Evolutionary conservation across 2,113 vertebrate genomes (phyloP).

Genomic region (Perca schrenkii): DNA sequence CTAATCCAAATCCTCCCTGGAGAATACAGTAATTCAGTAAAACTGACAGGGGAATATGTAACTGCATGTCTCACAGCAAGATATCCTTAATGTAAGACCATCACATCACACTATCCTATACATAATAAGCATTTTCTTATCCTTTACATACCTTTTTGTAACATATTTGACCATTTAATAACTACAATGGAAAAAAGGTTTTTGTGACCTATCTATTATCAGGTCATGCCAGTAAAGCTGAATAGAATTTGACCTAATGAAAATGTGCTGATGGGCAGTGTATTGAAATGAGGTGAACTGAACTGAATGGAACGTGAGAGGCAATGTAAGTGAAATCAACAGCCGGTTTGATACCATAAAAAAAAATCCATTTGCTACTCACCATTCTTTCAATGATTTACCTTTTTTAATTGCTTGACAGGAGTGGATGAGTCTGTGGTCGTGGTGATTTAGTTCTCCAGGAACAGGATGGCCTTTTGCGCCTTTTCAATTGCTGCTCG

Average conservation of each 20-base stretch:
- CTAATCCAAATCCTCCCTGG: constrained; percentile 64
- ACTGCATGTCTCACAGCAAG: constrained; percentile 24
- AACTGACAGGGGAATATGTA: constrained; percentile 39
- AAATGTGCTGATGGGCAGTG: neutral
- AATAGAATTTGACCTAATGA: neutral
- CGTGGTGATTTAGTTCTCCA: constrained; percentile 79
- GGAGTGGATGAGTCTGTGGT: constrained; percentile 79
- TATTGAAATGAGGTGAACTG: constrained; percentile 1
- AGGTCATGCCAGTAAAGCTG: neutral
- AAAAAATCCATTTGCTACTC: neutral
- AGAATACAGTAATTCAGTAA: constrained; percentile 52
- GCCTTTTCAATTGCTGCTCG: constrained; percentile 57
- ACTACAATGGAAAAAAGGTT: neutral
- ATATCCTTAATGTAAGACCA: constrained; percentile 26
- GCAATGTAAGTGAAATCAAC: neutral
- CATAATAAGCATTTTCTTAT: constrained; percentile 21
- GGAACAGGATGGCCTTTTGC: constrained; percentile 77
- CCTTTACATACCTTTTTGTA: neutral
- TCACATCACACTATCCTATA: constrained; percentile 6
- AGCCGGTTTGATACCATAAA: too few relatives aligned
- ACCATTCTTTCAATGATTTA: neutral
- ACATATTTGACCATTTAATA: neutral
- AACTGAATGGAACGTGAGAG: neutral
- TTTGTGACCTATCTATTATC: neutral
- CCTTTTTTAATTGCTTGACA: constrained; percentile 37